Evolutionary conservation across 2,888 invertebrate species (phyloP).

Genomic region (Melipona bicolor): DNA sequence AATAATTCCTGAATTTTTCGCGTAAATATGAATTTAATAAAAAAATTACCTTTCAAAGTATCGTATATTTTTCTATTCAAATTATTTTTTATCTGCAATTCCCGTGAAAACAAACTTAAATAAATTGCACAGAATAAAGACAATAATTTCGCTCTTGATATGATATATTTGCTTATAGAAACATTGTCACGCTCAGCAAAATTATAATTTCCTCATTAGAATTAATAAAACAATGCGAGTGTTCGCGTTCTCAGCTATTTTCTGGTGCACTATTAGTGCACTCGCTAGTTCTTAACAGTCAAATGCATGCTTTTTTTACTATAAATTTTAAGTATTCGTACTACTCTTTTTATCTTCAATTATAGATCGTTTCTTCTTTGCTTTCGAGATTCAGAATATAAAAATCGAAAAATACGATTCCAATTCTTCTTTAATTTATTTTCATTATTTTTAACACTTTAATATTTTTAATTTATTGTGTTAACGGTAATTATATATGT

Average conservation of each 20-base stretch:
- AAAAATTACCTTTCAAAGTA: background rate
- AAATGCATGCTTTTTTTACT: background rate
- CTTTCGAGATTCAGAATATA: background rate
- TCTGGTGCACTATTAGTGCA: background rate
- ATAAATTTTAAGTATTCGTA: background rate
- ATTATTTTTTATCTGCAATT: background rate
- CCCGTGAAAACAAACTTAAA: background rate
- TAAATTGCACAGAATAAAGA: background rate
- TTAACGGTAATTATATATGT: too few relatives aligned
- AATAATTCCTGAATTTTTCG: background rate
- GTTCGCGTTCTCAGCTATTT: conserved; percentile 26
- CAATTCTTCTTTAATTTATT: too few relatives aligned
- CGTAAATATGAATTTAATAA: background rate
- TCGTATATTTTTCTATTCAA: background rate
- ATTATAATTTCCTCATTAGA: conserved; percentile 28
- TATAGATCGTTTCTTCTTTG: background rate
- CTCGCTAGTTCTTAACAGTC: conserved; percentile 12
- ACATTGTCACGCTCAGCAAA: conserved; percentile 6
- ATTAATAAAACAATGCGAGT: conserved; percentile 20
- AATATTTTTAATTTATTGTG: too few relatives aligned
- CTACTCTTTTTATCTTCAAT: background rate
- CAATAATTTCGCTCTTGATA: background rate
- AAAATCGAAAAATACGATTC: background rate
- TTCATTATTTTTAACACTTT: too few relatives aligned
- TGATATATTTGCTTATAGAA: background rate